phyloP scores from a whole-genome alignment of 2,888 invertebrate genomes.

The Pachliopta kotzebuea region DNA sequence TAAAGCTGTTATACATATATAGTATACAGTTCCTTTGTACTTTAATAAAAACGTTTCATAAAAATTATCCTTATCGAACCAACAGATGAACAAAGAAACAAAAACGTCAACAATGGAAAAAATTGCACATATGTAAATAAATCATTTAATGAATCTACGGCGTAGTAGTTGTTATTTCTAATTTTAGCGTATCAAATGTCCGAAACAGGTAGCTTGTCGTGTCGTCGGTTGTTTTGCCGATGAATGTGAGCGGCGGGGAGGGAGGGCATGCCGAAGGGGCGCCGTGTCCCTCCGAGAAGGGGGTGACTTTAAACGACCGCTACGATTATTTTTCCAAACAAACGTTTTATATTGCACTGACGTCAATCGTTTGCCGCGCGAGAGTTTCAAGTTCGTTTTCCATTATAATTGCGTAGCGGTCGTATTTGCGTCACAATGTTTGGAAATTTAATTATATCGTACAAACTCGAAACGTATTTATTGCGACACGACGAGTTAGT shows the following conservation, averaged over 20 bases:
- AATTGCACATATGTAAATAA: slow-evolving; percentile 16
- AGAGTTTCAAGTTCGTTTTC: slow-evolving; percentile 53
- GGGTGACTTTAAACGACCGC: slow-evolving; percentile 75
- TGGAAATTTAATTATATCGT: slow-evolving; percentile 17
- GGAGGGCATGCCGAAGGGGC: slow-evolving; percentile 41
- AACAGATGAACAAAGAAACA: no score
- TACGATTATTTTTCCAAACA: slow-evolving; percentile 55
- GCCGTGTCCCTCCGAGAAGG: slow-evolving; percentile 64
- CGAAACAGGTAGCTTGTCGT: slow-evolving; percentile 44
- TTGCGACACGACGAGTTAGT: slow-evolving; percentile 2
- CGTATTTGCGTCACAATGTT: slow-evolving; percentile 24
- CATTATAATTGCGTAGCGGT: slow-evolving; percentile 38
- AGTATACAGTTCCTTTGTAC: no score
- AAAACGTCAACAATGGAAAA: slow-evolving; percentile 11
- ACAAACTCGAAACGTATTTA: slow-evolving; percentile 3
- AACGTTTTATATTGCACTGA: slow-evolving; percentile 63
- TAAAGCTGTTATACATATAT: no score
- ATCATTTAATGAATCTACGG: neutral
- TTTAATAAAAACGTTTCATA: no score
- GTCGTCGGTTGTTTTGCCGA: slow-evolving; percentile 57
- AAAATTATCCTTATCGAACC: no score
- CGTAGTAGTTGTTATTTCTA: slow-evolving; percentile 22
- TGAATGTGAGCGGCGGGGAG: slow-evolving; percentile 55
- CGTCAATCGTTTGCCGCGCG: slow-evolving; percentile 49
- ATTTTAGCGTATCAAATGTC: slow-evolving; percentile 18